Evolutionary conservation across 2,797 vertebrate species (phyloP), one percentile per base, ranked within the genome.

Genomic region (Peromyscus nudipes): DNA sequence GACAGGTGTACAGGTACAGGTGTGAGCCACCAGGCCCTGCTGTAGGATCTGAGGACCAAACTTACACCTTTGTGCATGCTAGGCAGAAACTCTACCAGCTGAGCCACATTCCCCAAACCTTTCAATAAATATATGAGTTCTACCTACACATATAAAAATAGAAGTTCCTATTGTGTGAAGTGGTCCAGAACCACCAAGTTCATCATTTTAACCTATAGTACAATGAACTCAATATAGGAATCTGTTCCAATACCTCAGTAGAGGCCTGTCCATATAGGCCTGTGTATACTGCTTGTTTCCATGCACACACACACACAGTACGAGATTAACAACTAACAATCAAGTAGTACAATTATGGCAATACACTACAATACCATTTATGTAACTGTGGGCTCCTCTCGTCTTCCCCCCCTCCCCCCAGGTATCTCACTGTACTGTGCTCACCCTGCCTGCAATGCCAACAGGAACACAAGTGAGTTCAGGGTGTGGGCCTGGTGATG

Each of bases 181-280:
- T 76, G 52, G 75, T 69, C 81, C 37, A 31, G 25, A 2, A 64
- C 37, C 82, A 60, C 25, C 29, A 73, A 46, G 79, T 60, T 91
- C 55, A 82, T 52, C 80, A 13, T 57, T 96, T 92, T 64, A 87
- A 79, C 37, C 90, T 84, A 49, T 92, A 90, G 4, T 90, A 89
- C 73, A 92, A 75, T 71, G 84, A 89, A 96, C 62, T 23, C 76
- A 96, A 29, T 73, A 12, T 5, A 8, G 21, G 25, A 91, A 62
- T 69, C 13, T 40, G 40, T 73, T 62, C 65, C 17, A 52, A 89
- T 25, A 81, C 40, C 46, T 65, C 60, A 69, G 21, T 6, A 65
- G 62, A 69, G 73, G 11, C 40, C 55, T 52, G 43, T 0, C 69
- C 3, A 1, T 46, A 29, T 10, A 76, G 6, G 29, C 43, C 27